Percentiles rank a stretch among this genome's conserved stretches.
Evolutionary conservation across 2,113 vertebrate genomes (phyloP).

Genomic region (Tachysurus vachellii): DNA sequence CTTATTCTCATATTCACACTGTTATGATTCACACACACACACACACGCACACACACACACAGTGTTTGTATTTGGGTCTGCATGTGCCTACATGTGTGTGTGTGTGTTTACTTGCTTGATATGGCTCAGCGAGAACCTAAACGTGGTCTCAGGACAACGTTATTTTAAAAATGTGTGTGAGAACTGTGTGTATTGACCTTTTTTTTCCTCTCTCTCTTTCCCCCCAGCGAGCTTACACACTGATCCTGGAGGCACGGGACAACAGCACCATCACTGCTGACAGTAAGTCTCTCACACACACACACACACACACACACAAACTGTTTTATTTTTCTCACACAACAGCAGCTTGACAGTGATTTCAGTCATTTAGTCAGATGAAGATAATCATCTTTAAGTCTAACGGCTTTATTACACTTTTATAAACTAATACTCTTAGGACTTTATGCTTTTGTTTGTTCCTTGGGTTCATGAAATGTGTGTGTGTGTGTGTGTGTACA

Average conservation of each 20-base stretch:
- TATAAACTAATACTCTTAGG: not conserved
- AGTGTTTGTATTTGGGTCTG: not conserved
- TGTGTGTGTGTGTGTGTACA: slow-evolving; percentile 51
- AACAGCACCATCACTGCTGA: slow-evolving; percentile 77
- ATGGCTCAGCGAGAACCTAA: not conserved
- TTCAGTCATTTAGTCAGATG: no score
- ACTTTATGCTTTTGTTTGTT: not conserved
- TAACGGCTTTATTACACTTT: not conserved
- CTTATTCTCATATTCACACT: slow-evolving; percentile 41
- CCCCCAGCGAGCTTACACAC: slow-evolving; percentile 84
- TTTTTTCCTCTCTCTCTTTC: slow-evolving; percentile 17
- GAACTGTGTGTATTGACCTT: slow-evolving; percentile 37
- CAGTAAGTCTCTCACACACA: slow-evolving; percentile 74
- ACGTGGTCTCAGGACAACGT: not conserved
- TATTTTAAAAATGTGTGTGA: not conserved
- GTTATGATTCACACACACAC: slow-evolving; percentile 42
- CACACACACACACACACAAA: slow-evolving; percentile 7
- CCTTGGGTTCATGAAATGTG: slow-evolving; percentile 5
- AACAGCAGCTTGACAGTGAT: no score
- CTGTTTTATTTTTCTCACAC: not conserved
- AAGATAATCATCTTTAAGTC: not conserved
- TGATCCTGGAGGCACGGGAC: slow-evolving; percentile 94
- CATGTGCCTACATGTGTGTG: slow-evolving; percentile 11
- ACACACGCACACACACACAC: slow-evolving; percentile 21
- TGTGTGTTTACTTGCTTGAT: slow-evolving; percentile 22